A percentile compares a stretch with the other conserved stretches of the same genome.
phyloP scores from a whole-genome alignment of 1,140 invertebrate genomes.

The Drosophila nannoptera region DNA sequence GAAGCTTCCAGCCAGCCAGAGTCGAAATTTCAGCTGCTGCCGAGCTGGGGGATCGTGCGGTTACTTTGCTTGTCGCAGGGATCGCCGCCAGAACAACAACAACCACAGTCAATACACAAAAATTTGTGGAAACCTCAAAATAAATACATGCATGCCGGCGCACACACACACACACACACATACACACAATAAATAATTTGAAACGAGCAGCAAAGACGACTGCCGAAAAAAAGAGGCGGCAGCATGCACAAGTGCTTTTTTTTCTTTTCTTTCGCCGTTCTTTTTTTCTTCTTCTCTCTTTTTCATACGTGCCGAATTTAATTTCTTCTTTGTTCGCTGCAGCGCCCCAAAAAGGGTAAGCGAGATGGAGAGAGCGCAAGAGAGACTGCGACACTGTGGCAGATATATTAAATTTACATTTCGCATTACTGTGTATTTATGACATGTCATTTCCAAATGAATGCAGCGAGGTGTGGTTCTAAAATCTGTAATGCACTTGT shows the following conservation, averaged over 20 bases:
- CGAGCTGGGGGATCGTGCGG: conserved; percentile 39
- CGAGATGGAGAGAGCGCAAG: background rate
- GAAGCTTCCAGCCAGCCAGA: conserved; percentile 29
- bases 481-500: conserved; percentile 18
- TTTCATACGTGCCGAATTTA: conserved; percentile 45
- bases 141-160: conserved; percentile 8
- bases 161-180: conserved; percentile 8
- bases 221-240: conserved; percentile 38
- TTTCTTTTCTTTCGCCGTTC: conserved; percentile 8
- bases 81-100: conserved; percentile 34
- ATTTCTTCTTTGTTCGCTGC: conserved; percentile 46
- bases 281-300: background rate
- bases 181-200: conserved; percentile 39
- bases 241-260: conserved; percentile 54
- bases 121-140: conserved; percentile 63
- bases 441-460: conserved; percentile 39
- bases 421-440: conserved; percentile 42
- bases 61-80: conserved; percentile 9
- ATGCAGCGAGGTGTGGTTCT: conserved; percentile 43
- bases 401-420: conserved; percentile 40
- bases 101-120: conserved; percentile 58
- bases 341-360: conserved; percentile 3
- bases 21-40: conserved; percentile 49
- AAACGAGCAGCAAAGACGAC: conserved; percentile 27
- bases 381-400: conserved; percentile 4